Evolutionary conservation across 2,113 vertebrate genomes (phyloP).

Genomic region (Callorhinus ursinus): DNA sequence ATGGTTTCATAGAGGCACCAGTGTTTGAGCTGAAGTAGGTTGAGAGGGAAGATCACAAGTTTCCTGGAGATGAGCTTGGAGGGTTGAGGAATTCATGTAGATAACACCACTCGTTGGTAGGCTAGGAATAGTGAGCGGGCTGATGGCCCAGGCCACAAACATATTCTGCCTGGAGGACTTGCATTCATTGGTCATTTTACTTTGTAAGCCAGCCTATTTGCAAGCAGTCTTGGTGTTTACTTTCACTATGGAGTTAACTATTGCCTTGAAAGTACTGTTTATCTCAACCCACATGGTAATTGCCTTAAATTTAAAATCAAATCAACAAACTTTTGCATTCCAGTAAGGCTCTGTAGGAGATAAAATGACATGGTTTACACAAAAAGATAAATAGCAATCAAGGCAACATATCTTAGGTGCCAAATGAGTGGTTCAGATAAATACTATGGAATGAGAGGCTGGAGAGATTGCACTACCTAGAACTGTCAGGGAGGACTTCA

Average conservation of each 20-base stretch:
- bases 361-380: conserved; percentile 68
- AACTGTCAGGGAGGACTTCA: conserved; percentile 20
- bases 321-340: conserved; percentile 71
- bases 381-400: conserved; percentile 76
- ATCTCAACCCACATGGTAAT: conserved; percentile 67
- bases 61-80: neutral
- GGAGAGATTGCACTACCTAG: conserved; percentile 9
- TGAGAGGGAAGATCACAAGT: neutral
- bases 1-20: neutral
- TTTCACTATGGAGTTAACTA: conserved; percentile 69
- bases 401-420: conserved; percentile 65
- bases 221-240: conserved; percentile 67
- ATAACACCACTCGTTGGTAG: neutral
- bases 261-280: conserved; percentile 71
- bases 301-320: conserved; percentile 74
- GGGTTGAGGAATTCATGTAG: neutral
- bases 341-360: conserved; percentile 58
- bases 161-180: neutral
- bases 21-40: neutral
- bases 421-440: conserved; percentile 62
- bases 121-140: neutral
- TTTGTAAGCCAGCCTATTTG: conserved; percentile 21
- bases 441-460: conserved; percentile 41
- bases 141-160: neutral
- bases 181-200: neutral